Evolutionary conservation across 2,797 vertebrate species (phyloP).

Genomic region (Morus bassanus): DNA sequence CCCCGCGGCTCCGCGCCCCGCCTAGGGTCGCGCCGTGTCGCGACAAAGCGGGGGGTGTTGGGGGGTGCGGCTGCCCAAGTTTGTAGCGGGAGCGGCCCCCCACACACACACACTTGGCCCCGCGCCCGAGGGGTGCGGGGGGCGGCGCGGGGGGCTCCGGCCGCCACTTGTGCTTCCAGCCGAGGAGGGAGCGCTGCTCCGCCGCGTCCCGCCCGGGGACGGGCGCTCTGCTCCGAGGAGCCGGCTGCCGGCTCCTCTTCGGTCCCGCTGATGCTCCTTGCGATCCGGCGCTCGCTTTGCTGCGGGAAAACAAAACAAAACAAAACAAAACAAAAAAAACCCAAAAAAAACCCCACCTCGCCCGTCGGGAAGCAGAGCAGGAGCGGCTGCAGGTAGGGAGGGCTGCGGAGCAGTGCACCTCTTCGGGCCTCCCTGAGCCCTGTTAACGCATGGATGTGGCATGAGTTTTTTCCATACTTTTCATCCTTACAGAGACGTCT

Average conservation of each 20-base stretch:
- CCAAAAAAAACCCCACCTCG: not conserved
- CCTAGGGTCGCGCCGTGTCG: no score
- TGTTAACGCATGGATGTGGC: rapidly evolving
- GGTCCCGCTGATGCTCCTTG: not conserved
- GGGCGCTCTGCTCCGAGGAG: not conserved
- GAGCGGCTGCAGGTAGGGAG: not conserved
- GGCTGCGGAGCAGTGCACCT: not conserved
- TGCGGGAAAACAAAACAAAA: not conserved
- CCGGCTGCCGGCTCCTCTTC: rapidly evolving
- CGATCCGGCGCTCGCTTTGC: not conserved
- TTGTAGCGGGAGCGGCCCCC: no score
- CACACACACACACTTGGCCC: no score
- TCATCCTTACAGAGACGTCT: rapidly evolving
- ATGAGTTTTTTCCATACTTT: rapidly evolving
- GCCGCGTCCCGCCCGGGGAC: not conserved
- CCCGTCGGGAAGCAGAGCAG: not conserved
- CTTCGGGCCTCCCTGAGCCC: rapidly evolving
- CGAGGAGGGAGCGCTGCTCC: not conserved
- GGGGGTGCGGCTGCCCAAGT: no score
- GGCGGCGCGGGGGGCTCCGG: not conserved
- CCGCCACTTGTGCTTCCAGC: not conserved
- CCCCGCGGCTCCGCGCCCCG: not conserved
- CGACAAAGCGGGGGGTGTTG: no score
- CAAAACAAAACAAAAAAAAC: no score
- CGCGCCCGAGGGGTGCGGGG: no score